Percentiles rank a stretch among this genome's conserved stretches.
These are phyloP conservation scores for Trogon surrucura DNA, from an alignment of 2,113 vertebrate genomes.

Conservation along the genomic window DNA sequence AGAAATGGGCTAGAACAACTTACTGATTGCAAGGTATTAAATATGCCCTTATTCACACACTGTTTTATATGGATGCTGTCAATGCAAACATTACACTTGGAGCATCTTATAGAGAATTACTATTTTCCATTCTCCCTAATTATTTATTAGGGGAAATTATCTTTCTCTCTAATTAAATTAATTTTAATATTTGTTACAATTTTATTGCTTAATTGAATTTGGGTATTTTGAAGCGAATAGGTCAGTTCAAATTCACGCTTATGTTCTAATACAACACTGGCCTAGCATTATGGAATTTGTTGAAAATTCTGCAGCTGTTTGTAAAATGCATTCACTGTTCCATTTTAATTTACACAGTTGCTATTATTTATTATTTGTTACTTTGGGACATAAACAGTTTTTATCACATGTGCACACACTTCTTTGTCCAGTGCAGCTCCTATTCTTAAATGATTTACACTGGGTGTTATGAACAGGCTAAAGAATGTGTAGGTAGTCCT, in stretches of 20 bases:
- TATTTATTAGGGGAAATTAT: neutral
- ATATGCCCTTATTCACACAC: neutral
- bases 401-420: neutral
- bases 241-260: neutral
- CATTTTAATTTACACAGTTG: neutral
- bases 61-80: neutral
- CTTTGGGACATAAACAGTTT: neutral
- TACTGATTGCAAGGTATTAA: neutral
- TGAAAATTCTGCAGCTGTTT: neutral
- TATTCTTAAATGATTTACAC: neutral
- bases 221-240: neutral
- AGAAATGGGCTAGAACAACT: neutral
- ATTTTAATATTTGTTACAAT: neutral
- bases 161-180: neutral
- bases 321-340: neutral
- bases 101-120: neutral
- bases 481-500: neutral
- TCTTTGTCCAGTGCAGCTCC: neutral
- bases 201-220: neutral
- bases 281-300: neutral
- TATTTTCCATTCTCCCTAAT: neutral
- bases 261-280: neutral
- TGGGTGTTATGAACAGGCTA: neutral
- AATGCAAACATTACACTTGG: neutral
- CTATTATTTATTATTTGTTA: neutral